These are phyloP conservation scores for Nasalis larvatus DNA, from an alignment of 2,113 vertebrate species.

Conservation along the genomic window DNA sequence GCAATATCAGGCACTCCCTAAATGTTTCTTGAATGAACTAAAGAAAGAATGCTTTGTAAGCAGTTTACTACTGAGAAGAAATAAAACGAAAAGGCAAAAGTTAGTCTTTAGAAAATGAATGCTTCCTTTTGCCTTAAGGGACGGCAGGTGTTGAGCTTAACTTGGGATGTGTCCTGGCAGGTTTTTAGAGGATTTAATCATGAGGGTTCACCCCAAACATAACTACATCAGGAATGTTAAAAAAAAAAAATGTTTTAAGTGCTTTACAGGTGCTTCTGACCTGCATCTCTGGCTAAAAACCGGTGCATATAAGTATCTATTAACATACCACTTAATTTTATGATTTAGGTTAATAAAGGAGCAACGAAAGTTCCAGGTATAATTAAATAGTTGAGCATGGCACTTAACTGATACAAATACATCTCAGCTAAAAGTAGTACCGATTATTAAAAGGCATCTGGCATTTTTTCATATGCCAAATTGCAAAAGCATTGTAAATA, in stretches of 20 bases:
- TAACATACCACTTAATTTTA: not conserved
- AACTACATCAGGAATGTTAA: not conserved
- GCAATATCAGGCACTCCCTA: not conserved
- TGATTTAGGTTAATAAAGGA: conserved; percentile 1
- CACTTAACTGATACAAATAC: not conserved
- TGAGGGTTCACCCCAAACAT: not conserved
- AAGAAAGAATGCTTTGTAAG: not conserved
- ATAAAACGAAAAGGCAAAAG: not conserved
- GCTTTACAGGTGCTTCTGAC: not conserved
- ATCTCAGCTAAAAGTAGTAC: not conserved
- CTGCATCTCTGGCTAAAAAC: not conserved
- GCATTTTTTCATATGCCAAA: not conserved
- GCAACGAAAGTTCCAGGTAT: not conserved
- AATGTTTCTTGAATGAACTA: not conserved
- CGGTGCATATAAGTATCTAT: not conserved
- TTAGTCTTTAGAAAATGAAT: not conserved
- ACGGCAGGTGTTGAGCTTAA: not conserved
- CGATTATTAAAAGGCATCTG: not conserved
- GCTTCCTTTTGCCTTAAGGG: not conserved
- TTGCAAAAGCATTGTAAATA: not conserved
- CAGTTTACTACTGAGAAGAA: not conserved
- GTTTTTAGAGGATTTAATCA: not conserved
- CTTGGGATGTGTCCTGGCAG: not conserved
- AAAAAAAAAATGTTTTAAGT: not conserved
- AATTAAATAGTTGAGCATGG: not conserved